phyloP scores from a whole-genome alignment of 2,797 vertebrate genomes.

The Nasua narica region DNA sequence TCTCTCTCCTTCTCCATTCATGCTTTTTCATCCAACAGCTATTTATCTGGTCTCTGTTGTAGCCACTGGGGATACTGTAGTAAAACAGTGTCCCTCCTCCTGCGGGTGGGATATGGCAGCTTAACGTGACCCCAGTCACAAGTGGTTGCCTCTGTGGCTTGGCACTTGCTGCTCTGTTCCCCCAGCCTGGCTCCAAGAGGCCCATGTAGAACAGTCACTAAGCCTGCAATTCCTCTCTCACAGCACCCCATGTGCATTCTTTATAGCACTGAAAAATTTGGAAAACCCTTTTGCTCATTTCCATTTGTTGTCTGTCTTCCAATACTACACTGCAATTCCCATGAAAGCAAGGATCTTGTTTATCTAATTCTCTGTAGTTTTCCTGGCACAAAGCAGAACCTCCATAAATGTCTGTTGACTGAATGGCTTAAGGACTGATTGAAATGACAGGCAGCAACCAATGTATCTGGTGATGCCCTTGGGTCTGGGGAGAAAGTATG shows the following conservation, averaged over 20 bases:
- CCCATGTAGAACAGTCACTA: neutral
- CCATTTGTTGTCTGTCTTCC: neutral
- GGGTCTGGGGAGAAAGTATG: neutral
- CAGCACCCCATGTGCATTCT: fast-evolving
- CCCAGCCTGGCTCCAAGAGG: neutral
- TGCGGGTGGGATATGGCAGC: neutral
- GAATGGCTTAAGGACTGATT: neutral
- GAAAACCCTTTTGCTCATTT: neutral
- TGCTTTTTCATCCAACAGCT: neutral
- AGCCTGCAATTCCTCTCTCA: neutral
- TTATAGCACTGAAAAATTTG: neutral
- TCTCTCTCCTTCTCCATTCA: neutral
- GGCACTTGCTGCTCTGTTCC: neutral
- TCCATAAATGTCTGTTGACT: neutral
- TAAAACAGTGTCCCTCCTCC: neutral
- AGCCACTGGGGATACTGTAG: neutral
- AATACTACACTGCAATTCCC: neutral
- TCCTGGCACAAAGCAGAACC: neutral
- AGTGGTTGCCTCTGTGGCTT: neutral
- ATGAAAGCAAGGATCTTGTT: neutral
- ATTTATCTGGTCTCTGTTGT: neutral
- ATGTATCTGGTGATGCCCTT: fast-evolving
- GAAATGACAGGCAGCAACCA: neutral
- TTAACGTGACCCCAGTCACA: neutral
- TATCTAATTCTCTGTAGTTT: neutral